These are phyloP conservation scores for Pemphigus obesinymphae DNA, from an alignment of 1,140 invertebrate species.

Conservation along the genomic window DNA sequence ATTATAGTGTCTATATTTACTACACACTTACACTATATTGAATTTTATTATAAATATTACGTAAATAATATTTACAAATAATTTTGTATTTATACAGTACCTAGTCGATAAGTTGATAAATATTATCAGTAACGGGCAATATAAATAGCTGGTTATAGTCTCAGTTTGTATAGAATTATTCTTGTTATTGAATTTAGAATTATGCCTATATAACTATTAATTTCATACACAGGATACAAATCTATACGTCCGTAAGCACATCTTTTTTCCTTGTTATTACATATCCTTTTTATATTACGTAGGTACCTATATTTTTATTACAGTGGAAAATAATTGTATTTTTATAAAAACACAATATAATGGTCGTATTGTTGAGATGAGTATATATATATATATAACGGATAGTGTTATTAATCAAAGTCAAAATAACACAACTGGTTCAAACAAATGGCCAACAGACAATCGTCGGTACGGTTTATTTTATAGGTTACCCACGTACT, in stretches of 20 bases:
- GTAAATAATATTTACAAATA: too few relatives aligned
- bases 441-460: slow-evolving; percentile 12
- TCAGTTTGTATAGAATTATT: background rate
- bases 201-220: slow-evolving; percentile 9
- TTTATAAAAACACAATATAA: background rate
- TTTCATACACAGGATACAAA: background rate
- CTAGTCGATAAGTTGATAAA: too few relatives aligned
- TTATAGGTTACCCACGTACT: background rate
- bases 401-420: slow-evolving; percentile 27
- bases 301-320: background rate
- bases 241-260: background rate
- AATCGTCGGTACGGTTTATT: background rate
- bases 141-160: too few relatives aligned
- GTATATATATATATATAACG: background rate
- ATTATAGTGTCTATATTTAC: too few relatives aligned
- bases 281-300: background rate
- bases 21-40: too few relatives aligned
- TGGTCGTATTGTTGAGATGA: slow-evolving; percentile 1
- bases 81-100: too few relatives aligned
- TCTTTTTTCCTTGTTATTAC: background rate
- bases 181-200: background rate
- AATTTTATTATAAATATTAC: too few relatives aligned
- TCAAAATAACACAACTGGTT: slow-evolving; percentile 35
- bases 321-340: slow-evolving; percentile 8
- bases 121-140: too few relatives aligned